Evolutionary conservation across 2,888 invertebrate species (phyloP).

Genomic region (Pelosia muscerda): DNA sequence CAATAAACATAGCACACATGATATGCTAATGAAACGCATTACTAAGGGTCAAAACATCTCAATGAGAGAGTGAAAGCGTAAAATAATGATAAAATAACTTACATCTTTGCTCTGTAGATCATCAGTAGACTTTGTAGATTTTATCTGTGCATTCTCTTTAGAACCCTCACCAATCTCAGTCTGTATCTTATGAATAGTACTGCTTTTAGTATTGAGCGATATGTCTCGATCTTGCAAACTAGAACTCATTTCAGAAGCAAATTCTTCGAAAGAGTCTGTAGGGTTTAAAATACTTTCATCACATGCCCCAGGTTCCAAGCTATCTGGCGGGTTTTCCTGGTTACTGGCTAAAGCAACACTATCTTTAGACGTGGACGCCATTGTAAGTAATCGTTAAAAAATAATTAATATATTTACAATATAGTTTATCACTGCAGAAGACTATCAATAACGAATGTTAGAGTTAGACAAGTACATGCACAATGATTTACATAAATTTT

Average conservation of each 20-base stretch:
- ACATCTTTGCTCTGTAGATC: constrained; percentile 78
- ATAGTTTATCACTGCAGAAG: constrained; percentile 36
- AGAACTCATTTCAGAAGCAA: constrained; percentile 89
- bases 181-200: constrained; percentile 87
- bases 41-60: too few relatives aligned
- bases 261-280: constrained; percentile 90
- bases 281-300: constrained; percentile 90
- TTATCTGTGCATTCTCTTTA: constrained; percentile 62
- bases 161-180: constrained; percentile 80
- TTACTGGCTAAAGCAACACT: constrained; percentile 50
- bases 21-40: neutral
- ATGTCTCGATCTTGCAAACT: constrained; percentile 86
- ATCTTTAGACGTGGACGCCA: constrained; percentile 80
- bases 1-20: neutral
- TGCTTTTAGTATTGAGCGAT: constrained; percentile 82
- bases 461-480: neutral
- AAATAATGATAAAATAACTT: constrained; percentile 48
- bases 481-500: neutral
- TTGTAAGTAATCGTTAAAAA: constrained; percentile 45
- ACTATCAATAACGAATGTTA: constrained; percentile 36
- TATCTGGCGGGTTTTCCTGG: constrained; percentile 62
- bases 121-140: constrained; percentile 73
- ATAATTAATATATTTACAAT: constrained; percentile 36
- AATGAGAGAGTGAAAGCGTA: neutral
- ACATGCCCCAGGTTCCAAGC: constrained; percentile 80